These are phyloP conservation scores for Trichonephila clavata DNA, from an alignment of 1,140 invertebrate species.

Conservation along the genomic window DNA sequence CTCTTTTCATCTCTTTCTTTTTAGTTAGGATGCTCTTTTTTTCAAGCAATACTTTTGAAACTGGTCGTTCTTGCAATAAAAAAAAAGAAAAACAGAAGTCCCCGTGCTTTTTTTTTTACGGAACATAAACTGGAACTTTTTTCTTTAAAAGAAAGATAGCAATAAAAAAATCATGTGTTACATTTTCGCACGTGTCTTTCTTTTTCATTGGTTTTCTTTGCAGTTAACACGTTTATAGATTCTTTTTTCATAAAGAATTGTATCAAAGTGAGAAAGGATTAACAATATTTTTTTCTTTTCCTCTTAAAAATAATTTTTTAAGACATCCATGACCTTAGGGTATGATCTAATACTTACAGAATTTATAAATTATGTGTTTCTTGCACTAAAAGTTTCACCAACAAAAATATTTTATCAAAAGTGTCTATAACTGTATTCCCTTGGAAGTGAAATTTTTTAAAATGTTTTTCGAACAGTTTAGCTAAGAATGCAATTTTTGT, in stretches of 20 bases:
- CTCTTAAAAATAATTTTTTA: too few relatives aligned
- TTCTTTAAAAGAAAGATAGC: background rate
- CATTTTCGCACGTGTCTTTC: conserved; percentile 6
- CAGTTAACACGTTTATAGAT: background rate
- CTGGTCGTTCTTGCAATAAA: background rate
- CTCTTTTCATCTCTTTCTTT: too few relatives aligned
- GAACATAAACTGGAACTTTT: background rate
- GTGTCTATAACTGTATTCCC: too few relatives aligned
- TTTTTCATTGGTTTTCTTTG: background rate
- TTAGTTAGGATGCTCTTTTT: background rate
- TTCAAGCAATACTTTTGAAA: background rate
- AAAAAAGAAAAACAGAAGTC: background rate
- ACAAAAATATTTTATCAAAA: too few relatives aligned
- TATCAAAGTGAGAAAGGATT: background rate
- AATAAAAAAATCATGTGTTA: background rate
- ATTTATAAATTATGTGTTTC: too few relatives aligned
- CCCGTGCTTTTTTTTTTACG: background rate
- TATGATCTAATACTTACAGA: too few relatives aligned
- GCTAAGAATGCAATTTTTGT: too few relatives aligned
- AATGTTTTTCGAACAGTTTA: too few relatives aligned
- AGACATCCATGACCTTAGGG: too few relatives aligned
- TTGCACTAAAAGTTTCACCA: too few relatives aligned
- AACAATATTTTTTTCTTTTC: too few relatives aligned
- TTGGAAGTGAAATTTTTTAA: too few relatives aligned
- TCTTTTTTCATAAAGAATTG: background rate